Conservation (phyloP, 1,140 invertebrate species). For the Drosophila sproati region DNA sequence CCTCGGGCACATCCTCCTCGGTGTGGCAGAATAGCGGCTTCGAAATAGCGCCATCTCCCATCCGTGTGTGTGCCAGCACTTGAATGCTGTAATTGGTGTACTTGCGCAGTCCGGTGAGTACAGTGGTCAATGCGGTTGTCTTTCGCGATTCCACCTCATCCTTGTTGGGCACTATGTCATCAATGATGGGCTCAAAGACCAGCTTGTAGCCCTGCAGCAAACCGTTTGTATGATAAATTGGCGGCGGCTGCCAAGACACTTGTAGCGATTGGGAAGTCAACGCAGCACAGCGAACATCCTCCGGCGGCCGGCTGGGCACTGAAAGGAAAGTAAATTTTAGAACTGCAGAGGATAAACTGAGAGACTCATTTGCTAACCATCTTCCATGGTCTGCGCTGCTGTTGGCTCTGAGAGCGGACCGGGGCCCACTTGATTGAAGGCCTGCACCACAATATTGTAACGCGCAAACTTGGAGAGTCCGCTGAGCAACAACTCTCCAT, state of each 20-base stretch:
- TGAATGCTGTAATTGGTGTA: conserved; percentile 95
- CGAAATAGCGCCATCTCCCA: conserved; percentile 91
- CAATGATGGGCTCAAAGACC: conserved; percentile 88
- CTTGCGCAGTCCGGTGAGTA: conserved; percentile 89
- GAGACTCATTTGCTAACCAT: conserved; percentile 86
- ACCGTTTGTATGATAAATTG: conserved; percentile 90
- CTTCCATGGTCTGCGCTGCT: conserved; percentile 91
- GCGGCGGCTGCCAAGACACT: conserved; percentile 94
- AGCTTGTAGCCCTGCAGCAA: conserved; percentile 93
- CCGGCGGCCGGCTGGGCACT: conserved; percentile 91
- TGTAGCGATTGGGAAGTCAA: conserved; percentile 91
- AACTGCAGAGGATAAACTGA: background rate
- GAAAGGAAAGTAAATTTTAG: conserved; percentile 8
- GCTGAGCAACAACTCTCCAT: conserved; percentile 87
- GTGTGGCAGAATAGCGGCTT: conserved; percentile 91
- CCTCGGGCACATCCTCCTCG: conserved; percentile 93
- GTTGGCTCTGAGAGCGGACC: conserved; percentile 91
- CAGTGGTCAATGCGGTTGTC: conserved; percentile 88
- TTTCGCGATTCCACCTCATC: conserved; percentile 89
- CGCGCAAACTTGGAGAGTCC: conserved; percentile 91
- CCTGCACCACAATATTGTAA: conserved; percentile 93
- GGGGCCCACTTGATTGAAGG: conserved; percentile 93
- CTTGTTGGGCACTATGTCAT: conserved; percentile 79
- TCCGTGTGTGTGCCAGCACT: conserved; percentile 92
- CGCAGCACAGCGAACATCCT: conserved; percentile 90